Evolutionary conservation across 2,888 invertebrate species (phyloP).

Genomic region (Nemapogon koenigi): DNA sequence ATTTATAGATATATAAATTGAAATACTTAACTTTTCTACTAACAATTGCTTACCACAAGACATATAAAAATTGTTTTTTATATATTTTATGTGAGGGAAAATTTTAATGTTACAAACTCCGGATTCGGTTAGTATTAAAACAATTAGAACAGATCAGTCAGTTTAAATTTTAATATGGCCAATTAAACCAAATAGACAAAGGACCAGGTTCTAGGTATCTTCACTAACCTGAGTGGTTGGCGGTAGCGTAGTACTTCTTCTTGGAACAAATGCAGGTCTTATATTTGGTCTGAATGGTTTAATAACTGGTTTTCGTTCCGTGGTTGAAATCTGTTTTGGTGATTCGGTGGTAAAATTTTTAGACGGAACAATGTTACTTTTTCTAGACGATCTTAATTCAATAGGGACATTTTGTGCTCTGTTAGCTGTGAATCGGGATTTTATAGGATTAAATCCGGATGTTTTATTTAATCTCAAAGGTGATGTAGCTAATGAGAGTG

Average conservation of each 20-base stretch:
- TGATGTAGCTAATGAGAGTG: conserved; percentile 24
- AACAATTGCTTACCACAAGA: no score
- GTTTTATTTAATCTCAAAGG: conserved; percentile 36
- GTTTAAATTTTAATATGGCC: conserved; percentile 30
- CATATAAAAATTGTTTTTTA: no score
- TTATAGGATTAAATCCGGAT: conserved; percentile 33
- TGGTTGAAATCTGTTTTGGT: conserved; percentile 34
- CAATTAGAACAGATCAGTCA: conserved; percentile 18
- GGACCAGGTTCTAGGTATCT: conserved; percentile 17
- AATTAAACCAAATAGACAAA: conserved; percentile 25
- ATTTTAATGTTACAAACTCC: no score
- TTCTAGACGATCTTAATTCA: conserved; percentile 34
- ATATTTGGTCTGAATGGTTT: conserved; percentile 45
- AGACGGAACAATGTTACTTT: conserved; percentile 24
- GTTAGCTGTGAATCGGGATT: conserved; percentile 37
- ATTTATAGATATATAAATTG: no score
- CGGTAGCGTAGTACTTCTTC: conserved; percentile 33
- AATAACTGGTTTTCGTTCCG: conserved; percentile 41
- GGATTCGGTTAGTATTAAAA: no score
- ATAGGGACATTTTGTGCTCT: conserved; percentile 52
- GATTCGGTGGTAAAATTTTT: conserved; percentile 41
- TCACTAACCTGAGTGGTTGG: conserved; percentile 26
- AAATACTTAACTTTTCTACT: no score
- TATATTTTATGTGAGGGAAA: no score
- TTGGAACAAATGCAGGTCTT: conserved; percentile 45